Base-by-base conservation (phyloP, 2,797 vertebrate species). In the Vireo griseus region DNA sequence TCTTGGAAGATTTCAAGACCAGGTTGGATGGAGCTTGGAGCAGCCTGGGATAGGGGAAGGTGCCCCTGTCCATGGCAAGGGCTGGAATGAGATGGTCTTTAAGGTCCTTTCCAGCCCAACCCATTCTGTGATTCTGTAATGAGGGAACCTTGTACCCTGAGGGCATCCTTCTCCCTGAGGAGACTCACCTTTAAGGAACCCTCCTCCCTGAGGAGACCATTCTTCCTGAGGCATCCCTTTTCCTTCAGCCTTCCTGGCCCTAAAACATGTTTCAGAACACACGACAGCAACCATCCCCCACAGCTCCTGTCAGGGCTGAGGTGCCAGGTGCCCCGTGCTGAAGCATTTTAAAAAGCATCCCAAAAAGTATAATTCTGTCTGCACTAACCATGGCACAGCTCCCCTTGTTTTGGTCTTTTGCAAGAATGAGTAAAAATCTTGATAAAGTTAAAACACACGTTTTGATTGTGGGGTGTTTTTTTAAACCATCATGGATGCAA, bases 201-300 rank as follows among this genome's bases (percentile, higher is more conserved):
- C 8, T 35, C 35, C 35, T 35, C 16, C 20, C 4, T 69, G 13
- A n/a, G 7, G 15, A 4, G 4, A 69, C 35, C 35, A 35, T 35
- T 47, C 14, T 52, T 33, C 39, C 33, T 65, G 22, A 37, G 50
- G 28, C n/a, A 15, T 2, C 31, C 10, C 19, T 47, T 16, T 40
- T 37, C 29, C 35, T 13, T 51, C 24, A 81, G 10, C 44, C 2
- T 5, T 28, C 11, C 4, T 4, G 4, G 13, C 18, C 19, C 5
- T 63, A n/a, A 77, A 58, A 40, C 0, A 0, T 33, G 10, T 39
- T 39, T 57, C 12, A 51, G 31, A 68, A 54, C 13, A 15, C 39
- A 19, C 2, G 18, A 47, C n/a, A 16, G 29, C 0, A 0, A 13
- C 1, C 10, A 5, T 1, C 13, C 3, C 2, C 0, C 0, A 2